Evolutionary conservation across 2,797 vertebrate species (phyloP).

Genomic region (Meda fulgida): DNA sequence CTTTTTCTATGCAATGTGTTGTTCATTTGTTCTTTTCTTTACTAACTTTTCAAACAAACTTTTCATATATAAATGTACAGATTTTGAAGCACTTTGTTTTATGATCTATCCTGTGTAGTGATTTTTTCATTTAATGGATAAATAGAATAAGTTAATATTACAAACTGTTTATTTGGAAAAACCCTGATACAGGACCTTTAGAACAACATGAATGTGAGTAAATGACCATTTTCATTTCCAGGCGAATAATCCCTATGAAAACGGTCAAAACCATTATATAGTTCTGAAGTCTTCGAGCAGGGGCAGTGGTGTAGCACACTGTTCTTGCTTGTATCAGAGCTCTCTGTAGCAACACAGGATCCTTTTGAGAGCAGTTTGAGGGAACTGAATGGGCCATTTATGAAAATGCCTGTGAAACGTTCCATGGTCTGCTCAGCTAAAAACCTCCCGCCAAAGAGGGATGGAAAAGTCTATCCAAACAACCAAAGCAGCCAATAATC

Average conservation of each 20-base stretch:
- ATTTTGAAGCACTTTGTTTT: background rate
- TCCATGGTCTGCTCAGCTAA: constrained; percentile 73
- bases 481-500: constrained; percentile 54
- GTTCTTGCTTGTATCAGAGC: constrained; percentile 73
- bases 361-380: constrained; percentile 73
- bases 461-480: constrained; percentile 77
- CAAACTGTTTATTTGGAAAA: background rate
- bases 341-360: constrained; percentile 75
- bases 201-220: background rate
- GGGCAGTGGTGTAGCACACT: constrained; percentile 35
- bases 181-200: background rate
- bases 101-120: background rate
- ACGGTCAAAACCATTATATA: background rate
- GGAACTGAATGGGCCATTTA: constrained; percentile 80
- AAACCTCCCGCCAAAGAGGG: constrained; percentile 70
- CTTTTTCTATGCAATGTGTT: background rate
- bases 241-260: background rate
- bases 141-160: background rate
- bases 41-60: too few species aligned
- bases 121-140: background rate
- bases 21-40: background rate
- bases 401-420: constrained; percentile 81
- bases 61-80: background rate
- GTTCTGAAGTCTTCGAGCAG: constrained; percentile 7
- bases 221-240: background rate